Percentiles rank a stretch among this genome's conserved stretches.
Evolutionary conservation across 2,888 invertebrate species (phyloP).

Genomic region (Didymodactylos carnosus): DNA sequence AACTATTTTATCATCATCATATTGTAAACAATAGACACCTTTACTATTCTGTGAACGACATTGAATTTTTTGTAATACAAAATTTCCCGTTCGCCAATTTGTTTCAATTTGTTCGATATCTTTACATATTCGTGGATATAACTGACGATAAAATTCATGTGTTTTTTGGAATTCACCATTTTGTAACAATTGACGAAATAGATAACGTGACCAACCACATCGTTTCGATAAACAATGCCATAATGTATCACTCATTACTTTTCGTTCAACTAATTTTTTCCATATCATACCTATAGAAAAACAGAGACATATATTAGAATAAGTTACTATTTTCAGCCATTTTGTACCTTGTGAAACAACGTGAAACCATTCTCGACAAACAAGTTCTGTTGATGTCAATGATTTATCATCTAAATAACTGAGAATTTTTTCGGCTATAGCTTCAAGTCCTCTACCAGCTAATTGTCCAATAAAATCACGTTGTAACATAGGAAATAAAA

Average conservation of each 20-base stretch:
- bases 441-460: constrained; percentile 90
- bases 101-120: constrained; percentile 70
- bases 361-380: constrained; percentile 88
- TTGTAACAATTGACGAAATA: background rate
- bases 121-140: constrained; percentile 79
- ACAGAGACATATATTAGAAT: background rate
- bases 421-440: constrained; percentile 86
- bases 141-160: constrained; percentile 58
- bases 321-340: background rate
- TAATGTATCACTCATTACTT: constrained; percentile 82
- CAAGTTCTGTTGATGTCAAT: constrained; percentile 76
- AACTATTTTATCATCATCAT: constrained; percentile 95
- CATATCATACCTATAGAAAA: constrained; percentile 43
- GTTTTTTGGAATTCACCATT: background rate
- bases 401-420: constrained; percentile 88
- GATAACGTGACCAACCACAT: constrained; percentile 52
- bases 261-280: constrained; percentile 94
- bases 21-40: constrained; percentile 97
- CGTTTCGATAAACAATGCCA: constrained; percentile 91
- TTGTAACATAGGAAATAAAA: constrained; percentile 93
- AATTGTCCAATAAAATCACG: constrained; percentile 90
- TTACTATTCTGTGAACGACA: constrained; percentile 97
- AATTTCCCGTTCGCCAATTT: constrained; percentile 90
- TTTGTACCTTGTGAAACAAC: constrained; percentile 51
- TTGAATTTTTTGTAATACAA: constrained; percentile 86